phyloP scores from a whole-genome alignment of 2,797 vertebrate genomes.

The Hypotaenidia okinawae region DNA sequence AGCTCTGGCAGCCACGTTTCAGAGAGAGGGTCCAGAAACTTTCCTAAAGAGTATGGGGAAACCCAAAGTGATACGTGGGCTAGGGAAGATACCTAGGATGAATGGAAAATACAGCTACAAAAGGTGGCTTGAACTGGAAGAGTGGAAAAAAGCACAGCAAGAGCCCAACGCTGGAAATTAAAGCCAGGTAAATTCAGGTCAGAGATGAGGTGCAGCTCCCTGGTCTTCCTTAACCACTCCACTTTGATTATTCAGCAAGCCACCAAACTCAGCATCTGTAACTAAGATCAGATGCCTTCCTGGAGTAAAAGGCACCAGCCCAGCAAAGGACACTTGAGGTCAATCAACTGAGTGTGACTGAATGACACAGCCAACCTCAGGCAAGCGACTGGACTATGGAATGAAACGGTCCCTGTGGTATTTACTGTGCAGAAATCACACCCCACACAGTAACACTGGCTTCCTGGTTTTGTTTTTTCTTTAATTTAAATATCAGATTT shows the following conservation, averaged over 20 bases:
- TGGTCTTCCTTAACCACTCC: neutral
- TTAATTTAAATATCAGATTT: neutral
- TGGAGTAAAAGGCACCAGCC: neutral
- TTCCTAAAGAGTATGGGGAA: neutral
- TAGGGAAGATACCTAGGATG: neutral
- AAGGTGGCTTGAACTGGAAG: neutral
- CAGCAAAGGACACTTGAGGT: neutral
- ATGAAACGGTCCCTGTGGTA: neutral
- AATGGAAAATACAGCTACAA: neutral
- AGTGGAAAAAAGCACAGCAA: neutral
- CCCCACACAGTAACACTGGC: neutral
- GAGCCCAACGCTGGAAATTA: neutral
- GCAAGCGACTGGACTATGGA: neutral
- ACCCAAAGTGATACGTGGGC: neutral
- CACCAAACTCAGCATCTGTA: neutral
- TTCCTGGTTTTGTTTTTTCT: no score
- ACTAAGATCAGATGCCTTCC: neutral
- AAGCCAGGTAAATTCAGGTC: neutral
- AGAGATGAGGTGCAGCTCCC: neutral
- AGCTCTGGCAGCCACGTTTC: accelerated
- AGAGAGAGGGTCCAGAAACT: neutral
- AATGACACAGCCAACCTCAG: neutral
- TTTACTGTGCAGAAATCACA: neutral
- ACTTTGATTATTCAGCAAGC: neutral
- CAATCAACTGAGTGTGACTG: neutral